Evolutionary conservation across 2,888 invertebrate species (phyloP).

Genomic region (Acheta domesticus): DNA sequence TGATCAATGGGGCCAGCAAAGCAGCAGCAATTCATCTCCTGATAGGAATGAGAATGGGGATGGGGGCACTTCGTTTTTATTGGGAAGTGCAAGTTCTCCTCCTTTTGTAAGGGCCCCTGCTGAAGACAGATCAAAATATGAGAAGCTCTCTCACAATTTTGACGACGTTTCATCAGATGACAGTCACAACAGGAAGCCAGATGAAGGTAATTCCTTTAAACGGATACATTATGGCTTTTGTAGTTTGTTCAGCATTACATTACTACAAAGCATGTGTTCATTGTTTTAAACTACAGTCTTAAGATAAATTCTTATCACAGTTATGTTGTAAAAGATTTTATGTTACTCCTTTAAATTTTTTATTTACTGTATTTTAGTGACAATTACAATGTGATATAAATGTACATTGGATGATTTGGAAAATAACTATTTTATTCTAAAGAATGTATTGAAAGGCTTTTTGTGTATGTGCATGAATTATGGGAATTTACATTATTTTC

Average conservation of each 20-base stretch:
- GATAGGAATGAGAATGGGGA: conserved; percentile 23
- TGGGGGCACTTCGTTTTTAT: conserved; percentile 20
- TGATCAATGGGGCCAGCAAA: background rate
- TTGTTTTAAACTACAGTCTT: too few species aligned
- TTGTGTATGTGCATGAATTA: too few species aligned
- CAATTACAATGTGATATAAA: too few species aligned
- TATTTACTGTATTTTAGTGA: too few species aligned
- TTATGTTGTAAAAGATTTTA: too few species aligned
- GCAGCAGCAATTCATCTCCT: conserved; percentile 28
- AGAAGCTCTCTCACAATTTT: conserved; percentile 63
- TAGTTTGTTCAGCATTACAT: background rate
- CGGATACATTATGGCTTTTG: background rate
- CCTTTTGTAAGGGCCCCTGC: conserved; percentile 60
- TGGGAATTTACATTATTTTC: too few species aligned
- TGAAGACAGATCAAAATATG: conserved; percentile 73
- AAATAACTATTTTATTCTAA: too few species aligned
- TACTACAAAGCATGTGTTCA: too few species aligned
- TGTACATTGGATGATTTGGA: too few species aligned
- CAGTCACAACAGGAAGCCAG: conserved; percentile 28
- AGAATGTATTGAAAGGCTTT: too few species aligned
- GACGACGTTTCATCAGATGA: conserved; percentile 58
- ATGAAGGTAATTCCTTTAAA: conserved; percentile 24
- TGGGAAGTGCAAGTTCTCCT: conserved; percentile 46
- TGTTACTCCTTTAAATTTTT: too few species aligned
- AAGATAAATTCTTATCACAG: too few species aligned